Conservation (phyloP, 2,888 invertebrate genomes). For the Drosophila longiperda region DNA sequence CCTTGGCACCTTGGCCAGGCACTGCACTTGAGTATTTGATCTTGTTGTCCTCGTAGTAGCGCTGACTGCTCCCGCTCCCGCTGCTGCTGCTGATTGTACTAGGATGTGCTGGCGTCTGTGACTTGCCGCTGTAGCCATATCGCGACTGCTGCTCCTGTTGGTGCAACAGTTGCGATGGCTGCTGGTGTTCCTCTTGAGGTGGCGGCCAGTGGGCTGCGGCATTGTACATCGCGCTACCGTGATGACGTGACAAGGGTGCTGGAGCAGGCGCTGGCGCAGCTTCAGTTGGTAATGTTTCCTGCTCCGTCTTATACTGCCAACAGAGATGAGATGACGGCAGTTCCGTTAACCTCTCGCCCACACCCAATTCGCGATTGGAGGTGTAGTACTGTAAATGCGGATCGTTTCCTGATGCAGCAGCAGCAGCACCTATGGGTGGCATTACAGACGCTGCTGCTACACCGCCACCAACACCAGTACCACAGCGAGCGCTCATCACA, state of each 20-base stretch:
- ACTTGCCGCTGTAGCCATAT: constrained; percentile 31
- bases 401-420: constrained; percentile 51
- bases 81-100: constrained; percentile 31
- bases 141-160: constrained; percentile 32
- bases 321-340: constrained; percentile 34
- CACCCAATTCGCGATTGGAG: constrained; percentile 64
- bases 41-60: constrained; percentile 56
- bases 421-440: constrained; percentile 50
- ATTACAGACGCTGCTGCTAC: constrained; percentile 47
- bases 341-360: constrained; percentile 56
- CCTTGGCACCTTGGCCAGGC: constrained; percentile 23
- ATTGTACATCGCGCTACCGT: constrained; percentile 30
- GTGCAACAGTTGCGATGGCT: constrained; percentile 25
- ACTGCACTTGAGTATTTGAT: constrained; percentile 52
- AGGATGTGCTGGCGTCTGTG: constrained; percentile 22
- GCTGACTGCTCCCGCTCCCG: constrained; percentile 20
- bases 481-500: constrained; percentile 32
- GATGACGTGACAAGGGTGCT: constrained; percentile 14
- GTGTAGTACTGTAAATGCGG: constrained; percentile 72
- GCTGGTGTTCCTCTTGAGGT: constrained; percentile 51
- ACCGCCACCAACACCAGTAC: constrained; percentile 13
- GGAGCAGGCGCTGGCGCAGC: constrained; percentile 3
- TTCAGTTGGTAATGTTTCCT: constrained; percentile 27
- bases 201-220: constrained; percentile 58
- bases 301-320: constrained; percentile 59